Evolutionary conservation across 2,888 invertebrate genomes (phyloP), one percentile per base, ranked within the genome.

Genomic region (Leptarthrus brevirostris): DNA sequence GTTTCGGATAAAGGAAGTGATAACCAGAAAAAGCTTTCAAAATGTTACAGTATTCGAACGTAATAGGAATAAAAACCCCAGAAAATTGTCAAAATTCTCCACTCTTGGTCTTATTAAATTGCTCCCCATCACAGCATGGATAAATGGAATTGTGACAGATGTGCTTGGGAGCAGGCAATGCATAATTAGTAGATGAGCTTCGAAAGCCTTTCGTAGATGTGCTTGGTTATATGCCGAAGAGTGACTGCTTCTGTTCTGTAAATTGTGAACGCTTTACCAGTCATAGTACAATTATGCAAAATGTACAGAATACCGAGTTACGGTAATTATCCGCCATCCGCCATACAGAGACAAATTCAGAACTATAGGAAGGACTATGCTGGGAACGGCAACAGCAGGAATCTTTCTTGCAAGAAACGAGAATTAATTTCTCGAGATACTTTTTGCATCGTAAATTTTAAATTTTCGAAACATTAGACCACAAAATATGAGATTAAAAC

Each of bases 131-230:
- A 12, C 34, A 56, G 24, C 18, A 36, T 58, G 58, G 66, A 66
- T 52, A 69, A 52, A 36, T 34, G 53, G 22, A 70, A 36, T 53
- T 70, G 53, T 40, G 53, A 53, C 74, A 74, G 74, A 74, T 74
- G 74, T 58, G 26, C 49, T 36, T 16, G 58, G 58, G 24, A 58
- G 26, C 74, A 70, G 26, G 44, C 74, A 44, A 74, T 74, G 70
- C 74, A 74, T 74, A 74, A 74, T 74, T 74, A 74, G 73, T 49
- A 30, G 22, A 26, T n/a, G n/a, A 54, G 5, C 22, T 14, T 56
- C 52, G 53, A 71, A 71, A 52, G 40, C 18, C 49, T 69, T 69
- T 69, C 52, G 10, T 2, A 40, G 8, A 30, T n/a, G 3, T 40
- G 40, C 10, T 40, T 12, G 40, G 3, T 30, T 8, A 36, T 24